Conservation (phyloP, 2,888 invertebrate genomes). For the Lepas anatifera region DNA sequence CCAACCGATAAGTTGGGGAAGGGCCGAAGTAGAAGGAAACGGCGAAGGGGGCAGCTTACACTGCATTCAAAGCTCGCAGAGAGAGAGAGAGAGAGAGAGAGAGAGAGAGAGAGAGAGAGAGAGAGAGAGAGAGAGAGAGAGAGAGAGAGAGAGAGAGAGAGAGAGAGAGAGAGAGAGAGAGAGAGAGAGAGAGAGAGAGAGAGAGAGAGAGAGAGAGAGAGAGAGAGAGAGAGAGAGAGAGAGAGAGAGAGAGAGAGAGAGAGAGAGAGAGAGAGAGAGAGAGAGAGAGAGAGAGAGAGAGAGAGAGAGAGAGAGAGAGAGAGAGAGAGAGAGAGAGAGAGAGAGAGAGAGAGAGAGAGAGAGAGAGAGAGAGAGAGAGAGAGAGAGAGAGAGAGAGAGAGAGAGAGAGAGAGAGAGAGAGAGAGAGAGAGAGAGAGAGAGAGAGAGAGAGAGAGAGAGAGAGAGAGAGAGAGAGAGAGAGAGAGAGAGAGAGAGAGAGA, state of each 20-base stretch:
- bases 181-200: slow-evolving; percentile 7
- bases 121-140: neutral
- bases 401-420: neutral
- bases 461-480: neutral
- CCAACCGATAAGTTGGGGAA: too few relatives aligned
- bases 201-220: neutral
- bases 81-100: neutral
- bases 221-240: slow-evolving; percentile 7
- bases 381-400: neutral
- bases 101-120: neutral
- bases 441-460: neutral
- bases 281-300: neutral
- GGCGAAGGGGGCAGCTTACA: too few relatives aligned
- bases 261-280: neutral
- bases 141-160: slow-evolving; percentile 7
- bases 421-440: neutral
- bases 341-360: slow-evolving; percentile 1
- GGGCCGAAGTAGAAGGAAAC: too few relatives aligned
- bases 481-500: neutral
- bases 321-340: neutral
- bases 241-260: slow-evolving; percentile 13
- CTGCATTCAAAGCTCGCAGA: neutral
- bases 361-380: neutral
- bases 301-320: neutral
- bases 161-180: neutral